Percentiles rank a stretch among this genome's conserved stretches.
Evolutionary conservation across 1,140 invertebrate species (phyloP).

Genomic region (Formica exsecta): DNA sequence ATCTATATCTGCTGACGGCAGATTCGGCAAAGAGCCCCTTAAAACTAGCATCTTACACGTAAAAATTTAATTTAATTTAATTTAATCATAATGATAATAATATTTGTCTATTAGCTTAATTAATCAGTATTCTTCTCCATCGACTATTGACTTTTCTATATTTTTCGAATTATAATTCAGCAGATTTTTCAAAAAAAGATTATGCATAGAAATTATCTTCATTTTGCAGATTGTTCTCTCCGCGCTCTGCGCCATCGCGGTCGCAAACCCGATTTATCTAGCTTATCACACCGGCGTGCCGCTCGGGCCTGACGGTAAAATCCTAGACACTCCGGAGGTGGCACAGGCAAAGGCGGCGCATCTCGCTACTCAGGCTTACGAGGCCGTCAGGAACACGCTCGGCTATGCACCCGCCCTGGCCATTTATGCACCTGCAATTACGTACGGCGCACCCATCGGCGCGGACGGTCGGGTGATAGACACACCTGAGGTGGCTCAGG

Average conservation of each 20-base stretch:
- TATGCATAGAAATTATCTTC: neutral
- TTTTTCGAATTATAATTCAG: neutral
- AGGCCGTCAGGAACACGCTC: constrained; percentile 78
- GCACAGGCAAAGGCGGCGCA: constrained; percentile 88
- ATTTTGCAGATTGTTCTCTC: constrained; percentile 74
- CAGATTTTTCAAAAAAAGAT: neutral
- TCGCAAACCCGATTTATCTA: constrained; percentile 63
- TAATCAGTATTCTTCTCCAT: neutral
- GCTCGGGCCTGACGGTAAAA: constrained; percentile 78
- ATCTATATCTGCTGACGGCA: too few species aligned
- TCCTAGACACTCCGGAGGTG: constrained; percentile 88
- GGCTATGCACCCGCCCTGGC: constrained; percentile 74
- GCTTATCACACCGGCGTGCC: constrained; percentile 41
- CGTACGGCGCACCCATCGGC: constrained; percentile 83
- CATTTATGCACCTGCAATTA: constrained; percentile 62
- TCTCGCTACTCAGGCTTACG: constrained; percentile 81
- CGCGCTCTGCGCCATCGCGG: constrained; percentile 67
- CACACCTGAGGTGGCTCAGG: constrained; percentile 88
- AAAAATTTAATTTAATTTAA: neutral
- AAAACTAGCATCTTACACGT: neutral
- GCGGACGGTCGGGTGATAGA: constrained; percentile 88
- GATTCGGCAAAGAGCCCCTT: too few species aligned
- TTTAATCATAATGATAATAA: neutral
- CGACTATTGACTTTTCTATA: neutral
- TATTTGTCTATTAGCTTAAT: neutral